Conservation (phyloP, 2,113 vertebrate species). For the Paradoxurus hermaphroditus region DNA sequence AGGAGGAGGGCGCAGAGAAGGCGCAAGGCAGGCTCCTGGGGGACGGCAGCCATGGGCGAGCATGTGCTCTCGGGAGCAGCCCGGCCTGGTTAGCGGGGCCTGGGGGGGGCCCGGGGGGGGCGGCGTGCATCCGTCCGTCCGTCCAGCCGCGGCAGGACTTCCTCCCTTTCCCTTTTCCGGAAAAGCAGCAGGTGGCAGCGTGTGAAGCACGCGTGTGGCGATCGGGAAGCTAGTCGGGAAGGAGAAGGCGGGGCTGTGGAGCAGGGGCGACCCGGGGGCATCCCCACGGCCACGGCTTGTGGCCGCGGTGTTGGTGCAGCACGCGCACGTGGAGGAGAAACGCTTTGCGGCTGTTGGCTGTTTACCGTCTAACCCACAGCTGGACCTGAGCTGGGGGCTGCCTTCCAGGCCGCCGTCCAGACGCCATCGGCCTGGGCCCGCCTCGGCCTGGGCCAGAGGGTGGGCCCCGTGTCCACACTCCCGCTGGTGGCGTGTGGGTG, state of each 20-base stretch:
- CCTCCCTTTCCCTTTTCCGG: neutral
- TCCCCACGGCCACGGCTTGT: neutral
- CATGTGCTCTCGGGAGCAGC: neutral
- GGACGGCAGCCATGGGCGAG: neutral
- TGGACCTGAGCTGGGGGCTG: neutral
- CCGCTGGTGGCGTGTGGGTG: neutral
- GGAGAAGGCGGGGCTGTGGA: neutral
- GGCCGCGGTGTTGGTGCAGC: neutral
- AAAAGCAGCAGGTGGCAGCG: neutral
- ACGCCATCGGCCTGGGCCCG: rapidly evolving
- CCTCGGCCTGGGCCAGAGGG: neutral
- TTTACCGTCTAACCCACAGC: neutral
- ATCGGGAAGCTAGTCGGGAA: neutral
- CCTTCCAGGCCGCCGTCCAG: neutral
- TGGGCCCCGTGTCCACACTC: neutral
- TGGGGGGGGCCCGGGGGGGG: neutral
- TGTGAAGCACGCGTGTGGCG: neutral
- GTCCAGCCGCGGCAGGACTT: neutral
- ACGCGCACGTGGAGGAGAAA: neutral
- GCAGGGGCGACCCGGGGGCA: neutral
- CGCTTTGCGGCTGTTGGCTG: neutral
- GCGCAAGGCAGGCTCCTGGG: neutral
- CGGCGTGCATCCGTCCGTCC: neutral
- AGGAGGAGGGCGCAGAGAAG: neutral
- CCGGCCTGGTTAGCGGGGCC: neutral